These are phyloP conservation scores for Pyrocephalus nanus DNA, from an alignment of 2,797 vertebrate species.

Conservation along the genomic window DNA sequence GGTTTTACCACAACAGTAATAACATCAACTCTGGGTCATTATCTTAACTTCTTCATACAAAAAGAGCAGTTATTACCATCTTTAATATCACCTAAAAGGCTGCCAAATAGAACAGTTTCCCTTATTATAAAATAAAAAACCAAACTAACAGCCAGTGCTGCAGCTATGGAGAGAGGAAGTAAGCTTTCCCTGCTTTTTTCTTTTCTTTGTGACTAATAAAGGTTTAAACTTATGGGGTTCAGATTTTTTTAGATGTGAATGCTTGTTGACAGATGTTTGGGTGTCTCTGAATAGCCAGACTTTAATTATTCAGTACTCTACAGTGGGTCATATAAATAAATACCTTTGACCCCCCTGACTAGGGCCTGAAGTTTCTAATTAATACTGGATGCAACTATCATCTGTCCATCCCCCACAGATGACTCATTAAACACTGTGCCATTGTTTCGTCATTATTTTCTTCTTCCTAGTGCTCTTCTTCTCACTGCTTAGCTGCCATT, in stretches of 20 bases:
- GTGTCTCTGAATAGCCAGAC: not conserved
- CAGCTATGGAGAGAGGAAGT: not conserved
- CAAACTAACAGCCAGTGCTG: not conserved
- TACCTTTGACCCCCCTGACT: conserved; percentile 3
- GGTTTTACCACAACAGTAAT: not conserved
- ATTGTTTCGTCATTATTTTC: not conserved
- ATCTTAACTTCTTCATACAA: not conserved
- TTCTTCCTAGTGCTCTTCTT: not conserved
- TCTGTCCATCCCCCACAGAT: not conserved
- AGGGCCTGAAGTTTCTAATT: conserved; percentile 8
- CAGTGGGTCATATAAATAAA: not conserved
- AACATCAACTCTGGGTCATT: not conserved
- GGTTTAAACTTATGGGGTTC: not conserved
- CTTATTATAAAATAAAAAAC: not conserved
- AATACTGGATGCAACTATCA: not conserved
- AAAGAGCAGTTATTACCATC: not conserved
- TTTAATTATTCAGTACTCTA: not conserved
- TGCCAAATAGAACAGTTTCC: not conserved
- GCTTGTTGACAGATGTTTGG: not conserved
- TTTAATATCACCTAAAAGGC: not conserved
- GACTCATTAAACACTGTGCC: not conserved
- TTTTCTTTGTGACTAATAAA: not conserved
- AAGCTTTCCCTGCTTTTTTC: not conserved
- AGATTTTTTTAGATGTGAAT: not conserved
- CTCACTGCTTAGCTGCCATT: not conserved